Evolutionary conservation across 2,888 invertebrate genomes (phyloP).

Genomic region (Idaea dimidiata): DNA sequence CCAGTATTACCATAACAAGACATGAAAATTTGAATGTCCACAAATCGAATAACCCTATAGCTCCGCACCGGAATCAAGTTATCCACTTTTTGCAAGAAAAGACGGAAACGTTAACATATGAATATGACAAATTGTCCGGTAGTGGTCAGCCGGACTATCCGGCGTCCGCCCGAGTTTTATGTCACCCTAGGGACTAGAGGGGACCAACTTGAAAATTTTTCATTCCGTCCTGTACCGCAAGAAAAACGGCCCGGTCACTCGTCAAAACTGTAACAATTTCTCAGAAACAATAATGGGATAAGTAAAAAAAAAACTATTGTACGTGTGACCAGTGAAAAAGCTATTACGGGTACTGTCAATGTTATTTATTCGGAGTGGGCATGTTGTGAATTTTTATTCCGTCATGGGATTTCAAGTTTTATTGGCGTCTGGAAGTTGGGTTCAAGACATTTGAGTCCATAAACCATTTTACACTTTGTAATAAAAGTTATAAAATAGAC

Average conservation of each 20-base stretch:
- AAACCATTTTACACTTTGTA: slow-evolving; percentile 1
- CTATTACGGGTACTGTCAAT: slow-evolving; percentile 75
- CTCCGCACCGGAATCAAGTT: slow-evolving; percentile 71
- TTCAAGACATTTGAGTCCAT: slow-evolving; percentile 39
- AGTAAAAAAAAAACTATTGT: slow-evolving; percentile 56
- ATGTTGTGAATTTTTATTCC: slow-evolving; percentile 76
- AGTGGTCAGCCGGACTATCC: slow-evolving; percentile 67
- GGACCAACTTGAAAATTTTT: slow-evolving; percentile 80
- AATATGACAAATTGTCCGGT: slow-evolving; percentile 81
- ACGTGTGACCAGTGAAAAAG: slow-evolving; percentile 62
- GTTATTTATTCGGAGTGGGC: slow-evolving; percentile 76
- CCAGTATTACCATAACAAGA: slow-evolving; percentile 80
- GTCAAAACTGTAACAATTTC: slow-evolving; percentile 81
- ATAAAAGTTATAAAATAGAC: slow-evolving; percentile 1
- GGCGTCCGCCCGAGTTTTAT: slow-evolving; percentile 73
- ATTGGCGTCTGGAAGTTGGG: slow-evolving; percentile 55
- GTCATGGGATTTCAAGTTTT: slow-evolving; percentile 75
- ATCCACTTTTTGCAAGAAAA: slow-evolving; percentile 80
- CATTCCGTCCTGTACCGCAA: slow-evolving; percentile 71
- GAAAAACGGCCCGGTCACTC: slow-evolving; percentile 78
- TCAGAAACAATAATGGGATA: slow-evolving; percentile 79
- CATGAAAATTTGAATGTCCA: slow-evolving; percentile 76
- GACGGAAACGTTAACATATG: slow-evolving; percentile 80
- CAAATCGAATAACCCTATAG: slow-evolving; percentile 72
- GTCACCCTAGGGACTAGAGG: slow-evolving; percentile 73